These are phyloP conservation scores for Tangara arthus DNA, from an alignment of 2,797 vertebrate genomes.

Conservation along the genomic window DNA sequence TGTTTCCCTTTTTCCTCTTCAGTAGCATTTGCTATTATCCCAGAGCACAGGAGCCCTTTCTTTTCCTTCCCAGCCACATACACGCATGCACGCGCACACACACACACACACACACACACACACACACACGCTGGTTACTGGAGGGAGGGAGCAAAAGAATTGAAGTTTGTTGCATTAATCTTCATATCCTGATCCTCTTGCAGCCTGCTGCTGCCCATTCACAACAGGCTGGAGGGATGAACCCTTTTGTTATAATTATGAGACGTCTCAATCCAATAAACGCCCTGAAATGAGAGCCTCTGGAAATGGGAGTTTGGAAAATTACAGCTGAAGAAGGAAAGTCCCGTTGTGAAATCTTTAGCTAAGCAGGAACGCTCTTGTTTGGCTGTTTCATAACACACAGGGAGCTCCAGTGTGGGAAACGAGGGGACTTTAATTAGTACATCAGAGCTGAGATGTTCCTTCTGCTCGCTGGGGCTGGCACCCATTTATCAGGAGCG, in stretches of 20 bases:
- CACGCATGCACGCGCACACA: fast-evolving
- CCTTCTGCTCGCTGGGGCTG: not conserved
- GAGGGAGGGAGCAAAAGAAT: conserved; percentile 1
- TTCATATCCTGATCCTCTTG: not conserved
- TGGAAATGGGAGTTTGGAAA: conserved; percentile 24
- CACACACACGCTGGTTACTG: not conserved
- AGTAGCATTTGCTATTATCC: conserved; percentile 28
- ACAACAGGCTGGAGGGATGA: not conserved
- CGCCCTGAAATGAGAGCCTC: not conserved
- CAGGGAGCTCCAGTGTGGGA: not conserved
- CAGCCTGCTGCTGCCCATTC: not conserved
- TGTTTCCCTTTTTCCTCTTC: conserved; percentile 45
- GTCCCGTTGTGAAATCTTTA: conserved; percentile 32
- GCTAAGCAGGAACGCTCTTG: not conserved
- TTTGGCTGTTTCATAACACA: not conserved
- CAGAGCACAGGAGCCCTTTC: conserved; percentile 25
- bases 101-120: not conserved
- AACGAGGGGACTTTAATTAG: not conserved
- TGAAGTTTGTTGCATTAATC: conserved; percentile 34
- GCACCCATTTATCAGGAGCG: not conserved
- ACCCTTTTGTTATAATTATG: not conserved
- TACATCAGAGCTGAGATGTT: not conserved
- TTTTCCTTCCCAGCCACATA: not conserved
- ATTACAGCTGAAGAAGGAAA: conserved; percentile 43
- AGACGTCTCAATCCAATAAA: conserved; percentile 39